phyloP scores from a whole-genome alignment of 2,113 vertebrate species.

The Phodopus roborovskii region DNA sequence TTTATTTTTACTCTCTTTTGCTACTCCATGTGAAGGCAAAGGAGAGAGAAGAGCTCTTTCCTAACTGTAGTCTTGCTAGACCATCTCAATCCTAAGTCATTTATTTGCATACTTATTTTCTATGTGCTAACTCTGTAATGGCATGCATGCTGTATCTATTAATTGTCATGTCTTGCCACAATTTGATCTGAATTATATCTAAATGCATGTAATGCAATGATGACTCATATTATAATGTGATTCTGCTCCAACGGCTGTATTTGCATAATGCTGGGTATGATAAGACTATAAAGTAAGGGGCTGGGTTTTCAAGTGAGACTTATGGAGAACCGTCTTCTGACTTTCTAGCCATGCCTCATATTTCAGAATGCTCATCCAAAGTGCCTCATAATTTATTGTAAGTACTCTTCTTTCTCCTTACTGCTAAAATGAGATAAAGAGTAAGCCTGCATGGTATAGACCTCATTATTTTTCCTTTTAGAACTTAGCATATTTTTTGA shows the following conservation, averaged over 20 bases:
- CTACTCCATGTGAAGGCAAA: slow-evolving; percentile 3
- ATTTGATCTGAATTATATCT: slow-evolving; percentile 45
- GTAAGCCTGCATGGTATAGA: not conserved
- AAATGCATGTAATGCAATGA: slow-evolving; percentile 40
- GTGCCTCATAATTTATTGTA: slow-evolving; percentile 60
- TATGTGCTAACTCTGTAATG: not conserved
- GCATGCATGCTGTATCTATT: slow-evolving; percentile 43
- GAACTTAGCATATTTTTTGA: slow-evolving; percentile 60
- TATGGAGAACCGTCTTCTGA: slow-evolving; percentile 40
- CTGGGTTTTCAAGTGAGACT: slow-evolving; percentile 59
- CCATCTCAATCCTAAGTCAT: not conserved
- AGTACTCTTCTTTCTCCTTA: slow-evolving; percentile 49
- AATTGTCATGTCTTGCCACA: slow-evolving; percentile 42
- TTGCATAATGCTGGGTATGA: slow-evolving; percentile 57
- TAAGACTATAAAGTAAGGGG: slow-evolving; percentile 57
- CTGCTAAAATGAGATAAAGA: slow-evolving; percentile 66
- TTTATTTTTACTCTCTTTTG: slow-evolving; percentile 46
- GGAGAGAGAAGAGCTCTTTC: not conserved
- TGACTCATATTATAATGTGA: slow-evolving; percentile 49
- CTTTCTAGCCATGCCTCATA: slow-evolving; percentile 10
- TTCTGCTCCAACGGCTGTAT: slow-evolving; percentile 49
- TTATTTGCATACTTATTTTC: not conserved
- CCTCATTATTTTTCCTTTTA: slow-evolving; percentile 10
- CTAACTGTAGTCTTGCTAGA: not conserved
- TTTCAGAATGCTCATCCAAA: slow-evolving; percentile 42